A percentile compares a stretch with the other conserved stretches of the same genome.
phyloP scores from a whole-genome alignment of 2,113 vertebrate genomes.

The Boleophthalmus pectinirostris region DNA sequence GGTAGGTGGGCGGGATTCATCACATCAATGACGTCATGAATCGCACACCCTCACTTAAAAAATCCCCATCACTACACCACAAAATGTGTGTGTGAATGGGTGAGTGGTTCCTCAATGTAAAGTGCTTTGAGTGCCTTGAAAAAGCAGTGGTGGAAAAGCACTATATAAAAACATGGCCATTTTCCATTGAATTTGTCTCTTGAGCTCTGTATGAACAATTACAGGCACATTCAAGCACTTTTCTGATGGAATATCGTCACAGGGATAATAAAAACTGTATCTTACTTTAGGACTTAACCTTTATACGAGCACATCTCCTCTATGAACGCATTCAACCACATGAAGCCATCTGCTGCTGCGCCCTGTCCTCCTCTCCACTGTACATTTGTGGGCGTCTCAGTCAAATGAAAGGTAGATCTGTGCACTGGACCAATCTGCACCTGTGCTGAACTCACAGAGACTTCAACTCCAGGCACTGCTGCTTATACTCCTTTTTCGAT shows the following conservation, averaged over 20 bases:
- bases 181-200: no score
- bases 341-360: conserved; percentile 4
- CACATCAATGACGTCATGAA: no score
- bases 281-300: background rate
- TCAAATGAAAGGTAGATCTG: conserved; percentile 5
- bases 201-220: background rate
- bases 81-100: no score
- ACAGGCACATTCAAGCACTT: background rate
- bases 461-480: conserved; percentile 14
- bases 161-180: no score
- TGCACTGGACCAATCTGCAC: background rate
- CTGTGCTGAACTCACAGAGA: conserved; percentile 17
- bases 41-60: no score
- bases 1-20: no score
- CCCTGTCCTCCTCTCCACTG: background rate
- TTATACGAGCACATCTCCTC: background rate
- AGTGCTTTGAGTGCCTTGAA: no score
- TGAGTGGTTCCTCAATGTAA: no score
- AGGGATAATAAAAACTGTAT: background rate
- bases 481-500: conserved; percentile 4
- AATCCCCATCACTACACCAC: no score
- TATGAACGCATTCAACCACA: background rate
- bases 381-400: conserved; percentile 7
- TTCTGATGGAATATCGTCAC: background rate
- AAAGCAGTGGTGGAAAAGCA: no score